phyloP scores from a whole-genome alignment of 2,113 vertebrate genomes.

The Shinisaurus crocodilurus region DNA sequence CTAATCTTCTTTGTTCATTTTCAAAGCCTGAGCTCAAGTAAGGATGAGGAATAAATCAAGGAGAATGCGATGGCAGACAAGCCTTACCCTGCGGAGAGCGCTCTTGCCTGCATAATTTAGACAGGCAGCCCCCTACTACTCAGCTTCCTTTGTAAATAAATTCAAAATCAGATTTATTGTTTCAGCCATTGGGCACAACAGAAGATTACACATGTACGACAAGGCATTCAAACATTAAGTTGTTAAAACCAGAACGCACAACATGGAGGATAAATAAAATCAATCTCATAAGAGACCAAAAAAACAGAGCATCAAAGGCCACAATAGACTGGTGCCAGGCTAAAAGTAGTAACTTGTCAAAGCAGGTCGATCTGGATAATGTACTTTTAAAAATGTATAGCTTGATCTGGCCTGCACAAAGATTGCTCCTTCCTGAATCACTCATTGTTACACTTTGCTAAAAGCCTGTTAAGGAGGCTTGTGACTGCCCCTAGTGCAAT shows the following conservation, averaged over 20 bases:
- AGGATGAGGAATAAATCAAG: not conserved
- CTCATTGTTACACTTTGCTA: not conserved
- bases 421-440: not conserved
- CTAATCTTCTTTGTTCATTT: not conserved
- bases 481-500: not conserved
- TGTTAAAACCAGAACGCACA: not conserved
- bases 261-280: not conserved
- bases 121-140: fast-evolving
- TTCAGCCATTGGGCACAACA: not conserved
- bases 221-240: not conserved
- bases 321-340: not conserved
- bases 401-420: not conserved
- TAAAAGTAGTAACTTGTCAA: not conserved
- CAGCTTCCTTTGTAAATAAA: fast-evolving
- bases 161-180: not conserved
- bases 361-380: not conserved
- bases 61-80: not conserved
- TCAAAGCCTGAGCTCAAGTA: not conserved
- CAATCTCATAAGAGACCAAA: not conserved
- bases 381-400: not conserved
- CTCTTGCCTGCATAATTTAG: fast-evolving
- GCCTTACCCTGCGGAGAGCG: fast-evolving
- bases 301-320: not conserved
- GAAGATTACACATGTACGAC: not conserved
- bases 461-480: not conserved